Percentiles rank a stretch among this genome's conserved stretches.
phyloP scores from a whole-genome alignment of 1,140 invertebrate species.

The Batillaria attramentaria region DNA sequence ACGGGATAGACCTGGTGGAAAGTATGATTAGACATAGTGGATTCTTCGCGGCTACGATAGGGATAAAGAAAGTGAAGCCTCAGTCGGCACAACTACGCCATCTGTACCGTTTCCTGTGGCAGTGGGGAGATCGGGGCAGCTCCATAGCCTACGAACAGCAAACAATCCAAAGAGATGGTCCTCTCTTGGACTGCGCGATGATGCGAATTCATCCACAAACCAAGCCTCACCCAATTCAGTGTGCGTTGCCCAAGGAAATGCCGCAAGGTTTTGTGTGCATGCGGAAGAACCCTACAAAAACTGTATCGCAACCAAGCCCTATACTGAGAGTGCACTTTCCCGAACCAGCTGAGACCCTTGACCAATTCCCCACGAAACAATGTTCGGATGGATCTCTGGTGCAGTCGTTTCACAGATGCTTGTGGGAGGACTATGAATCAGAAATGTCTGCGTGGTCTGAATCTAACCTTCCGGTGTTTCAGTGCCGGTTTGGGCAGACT shows the following conservation, averaged over 20 bases:
- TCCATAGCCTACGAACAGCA: conserved; percentile 2
- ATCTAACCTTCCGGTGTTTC: background rate
- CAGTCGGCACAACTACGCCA: background rate
- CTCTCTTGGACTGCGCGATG: background rate
- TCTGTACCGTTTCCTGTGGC: conserved; percentile 2
- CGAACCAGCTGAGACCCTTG: background rate
- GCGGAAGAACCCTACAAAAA: background rate
- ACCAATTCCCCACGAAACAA: background rate
- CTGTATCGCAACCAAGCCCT: too few species aligned
- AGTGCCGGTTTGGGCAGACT: background rate
- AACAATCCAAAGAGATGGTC: background rate
- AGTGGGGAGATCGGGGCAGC: background rate
- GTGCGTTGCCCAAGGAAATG: background rate
- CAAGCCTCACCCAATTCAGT: background rate
- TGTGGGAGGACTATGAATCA: background rate
- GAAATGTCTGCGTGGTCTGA: background rate
- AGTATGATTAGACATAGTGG: conserved; percentile 6
- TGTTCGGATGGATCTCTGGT: background rate
- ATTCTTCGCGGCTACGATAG: background rate
- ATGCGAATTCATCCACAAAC: background rate
- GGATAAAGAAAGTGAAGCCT: background rate
- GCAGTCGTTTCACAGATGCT: background rate
- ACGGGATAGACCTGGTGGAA: background rate
- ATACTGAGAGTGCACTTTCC: background rate
- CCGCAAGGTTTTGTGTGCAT: conserved; percentile 8